Base-by-base conservation (phyloP, 2,113 vertebrate genomes). In the Gracilinanus agilis region DNA sequence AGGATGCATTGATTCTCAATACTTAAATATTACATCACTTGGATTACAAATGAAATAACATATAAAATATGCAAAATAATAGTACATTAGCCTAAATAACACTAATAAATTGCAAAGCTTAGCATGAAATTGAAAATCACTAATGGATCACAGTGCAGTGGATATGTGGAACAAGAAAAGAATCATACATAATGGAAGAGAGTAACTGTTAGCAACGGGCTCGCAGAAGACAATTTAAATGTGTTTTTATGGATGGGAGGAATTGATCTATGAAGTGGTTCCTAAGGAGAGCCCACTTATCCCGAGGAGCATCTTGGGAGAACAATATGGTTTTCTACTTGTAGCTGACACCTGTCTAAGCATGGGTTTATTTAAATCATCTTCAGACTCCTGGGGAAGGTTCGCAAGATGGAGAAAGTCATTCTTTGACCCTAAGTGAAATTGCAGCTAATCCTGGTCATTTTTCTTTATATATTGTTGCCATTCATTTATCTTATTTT, bases 51-150 rank as follows among this genome's bases (percentile, higher is more conserved):
- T 98, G 96, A 98, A 83, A 97, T 96, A 97, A 96, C 96, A 95
- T 97, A 98, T 98, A 98, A 98, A 98, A 98, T 98, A 98, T 98
- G 98, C 97, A 98, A 99, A 99, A 98, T 98, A 98, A 99, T 98
- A 98, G 98, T 98, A 98, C 97, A 98, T 98, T 98, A 98, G 95
- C 93, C 97, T 98, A 98, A 98, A 98, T 97, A 98, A 98, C 96
- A 96, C 96, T 98, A 98, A 99, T 99, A 98, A 99, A 99, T 98
- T 98, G 97, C 98, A 98, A 98, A 98, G 98, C 98, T 98, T 98
- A 98, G 98, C 98, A 98, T 97, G 98, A 98, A 98, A 99, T 98
- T 98, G 98, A 98, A 99, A 98, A 98, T 98, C 98, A 96, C 97
- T 98, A 98, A 99, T 98, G 98, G 98, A 98, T 97, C 96, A 96